Base-by-base conservation (phyloP, 2,888 invertebrate genomes). In the Gari tellinella region DNA sequence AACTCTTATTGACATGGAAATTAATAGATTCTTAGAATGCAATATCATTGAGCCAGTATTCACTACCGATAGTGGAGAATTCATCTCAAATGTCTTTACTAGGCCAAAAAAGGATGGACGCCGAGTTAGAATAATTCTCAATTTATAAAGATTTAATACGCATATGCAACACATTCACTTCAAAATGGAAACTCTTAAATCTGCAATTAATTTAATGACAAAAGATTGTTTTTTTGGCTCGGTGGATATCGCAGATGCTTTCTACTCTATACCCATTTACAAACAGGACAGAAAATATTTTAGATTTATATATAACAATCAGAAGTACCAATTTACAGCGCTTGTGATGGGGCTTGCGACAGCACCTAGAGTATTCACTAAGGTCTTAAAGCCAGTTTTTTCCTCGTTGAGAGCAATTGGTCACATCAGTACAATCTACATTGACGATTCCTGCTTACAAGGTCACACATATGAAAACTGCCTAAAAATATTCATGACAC, bases 401-500 rank as follows among this genome's bases (percentile, higher is more conserved):
- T 37, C 67, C n/a, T 15, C 10, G 25, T 31, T 73, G 15, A 40
- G 73, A 19, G 38, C n/a, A 15, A 45, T 40, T 37, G 73, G 73
- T 4, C 53, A 53, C 19, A 60, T 63, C 5, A 56, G 45, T 15
- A 43, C 57, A 15, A 68, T 57, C 19, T 76, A 76, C 45, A 67
- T 76, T 25, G 67, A 76, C 52, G 77, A 77, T 51, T 58, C 56
- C 0, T 64, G 55, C 55, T 43, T 77, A 41, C 58, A n/a, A n/a
- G n/a, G n/a, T n/a, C n/a, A n/a, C n/a, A n/a, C n/a, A n/a, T n/a
- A n/a, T n/a, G n/a, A n/a, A n/a, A n/a, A n/a, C n/a, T n/a, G n/a
- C n/a, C n/a, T n/a, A n/a, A n/a, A n/a, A n/a, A n/a, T n/a, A 53
- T 76, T 17, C 2, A 40, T 5, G 60, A 52, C 3, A 68, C 73